Evolutionary conservation across 2,797 vertebrate genomes (phyloP), one percentile per base, ranked within the genome.

Genomic region (Yasuhikotakia modesta): DNA sequence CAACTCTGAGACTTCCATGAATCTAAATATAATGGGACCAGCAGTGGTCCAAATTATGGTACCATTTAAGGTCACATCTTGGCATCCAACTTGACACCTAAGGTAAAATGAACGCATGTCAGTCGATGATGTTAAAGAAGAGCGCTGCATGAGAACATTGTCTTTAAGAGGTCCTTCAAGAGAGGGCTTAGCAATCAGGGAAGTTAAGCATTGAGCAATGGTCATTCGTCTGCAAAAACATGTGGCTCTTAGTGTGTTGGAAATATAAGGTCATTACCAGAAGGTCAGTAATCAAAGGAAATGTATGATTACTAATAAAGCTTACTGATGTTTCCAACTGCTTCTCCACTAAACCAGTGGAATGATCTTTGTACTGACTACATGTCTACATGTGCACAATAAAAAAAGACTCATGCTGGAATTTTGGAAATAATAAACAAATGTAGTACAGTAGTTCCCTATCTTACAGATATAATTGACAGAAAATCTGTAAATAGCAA

Each of bases 1-100:
- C 79, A 85, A 85, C 80, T 79, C 73, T 21, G 64, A 78, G 64
- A 61, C 58, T 80, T 74, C 57, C 48, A 64, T 43, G 12, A 70
- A 69, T 79, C 43, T 76, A 50, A 74, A 70, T 75, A 55, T 79
- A 78, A 82, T 60, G 21, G 65, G 72, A 66, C 27, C 43, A 45
- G 32, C 46, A 73, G 61, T 72, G 75, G 63, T 76, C 81, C 57
- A 81, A 65, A 24, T 68, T 76, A 57, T 55, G 52, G 68, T 73
- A 66, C 71, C 52, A 79, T 82, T 79, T 76, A 69, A 75, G 76
- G 71, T 74, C 61, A 75, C 52, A 65, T 79, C 30, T 75, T 55
- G 45, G 48, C 46, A 78, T 68, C 75, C 50, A 27, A 74, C 66
- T 27, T 65, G 71, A 30, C 70, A 63, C 65, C 52, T 32, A 71